Percentiles rank a stretch among this genome's conserved stretches.
These are phyloP conservation scores for Synergus itoensis DNA, from an alignment of 2,888 invertebrate species.

Conservation along the genomic window DNA sequence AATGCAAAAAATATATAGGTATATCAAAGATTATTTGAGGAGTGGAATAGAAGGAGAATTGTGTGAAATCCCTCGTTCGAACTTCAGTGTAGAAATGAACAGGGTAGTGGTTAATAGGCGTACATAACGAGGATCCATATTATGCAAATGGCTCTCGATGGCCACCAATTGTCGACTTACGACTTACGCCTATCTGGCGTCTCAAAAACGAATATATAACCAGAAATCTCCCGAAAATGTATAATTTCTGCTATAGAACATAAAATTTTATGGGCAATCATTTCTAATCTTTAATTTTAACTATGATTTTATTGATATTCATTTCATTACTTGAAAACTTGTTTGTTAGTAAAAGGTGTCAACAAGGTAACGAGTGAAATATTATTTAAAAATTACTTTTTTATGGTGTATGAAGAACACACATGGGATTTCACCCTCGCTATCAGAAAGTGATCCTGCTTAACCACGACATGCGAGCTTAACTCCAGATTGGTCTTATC, in stretches of 20 bases:
- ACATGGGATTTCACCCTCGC: constrained; percentile 63
- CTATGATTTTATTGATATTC: too few relatives aligned
- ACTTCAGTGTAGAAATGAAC: constrained; percentile 33
- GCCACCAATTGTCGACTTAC: constrained; percentile 66
- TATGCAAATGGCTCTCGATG: constrained; percentile 73
- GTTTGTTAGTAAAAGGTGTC: neutral
- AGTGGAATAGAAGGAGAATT: neutral
- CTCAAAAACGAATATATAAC: constrained; percentile 34
- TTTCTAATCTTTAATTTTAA: too few relatives aligned
- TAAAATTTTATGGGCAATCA: too few relatives aligned
- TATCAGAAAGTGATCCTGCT: constrained; percentile 62
- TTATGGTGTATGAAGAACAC: constrained; percentile 31
- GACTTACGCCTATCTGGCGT: constrained; percentile 65
- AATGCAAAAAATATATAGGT: neutral
- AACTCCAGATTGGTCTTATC: constrained; percentile 66
- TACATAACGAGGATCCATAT: constrained; percentile 73
- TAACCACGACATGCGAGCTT: constrained; percentile 63
- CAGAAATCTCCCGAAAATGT: neutral
- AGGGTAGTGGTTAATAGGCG: constrained; percentile 69
- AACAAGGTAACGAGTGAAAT: neutral
- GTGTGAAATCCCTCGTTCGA: constrained; percentile 6
- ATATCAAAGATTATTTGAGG: neutral
- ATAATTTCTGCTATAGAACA: neutral
- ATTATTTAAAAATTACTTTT: neutral
- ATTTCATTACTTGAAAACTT: too few relatives aligned